phyloP scores from a whole-genome alignment of 2,888 invertebrate species.

The Himalopsyche kuldschensis region DNA sequence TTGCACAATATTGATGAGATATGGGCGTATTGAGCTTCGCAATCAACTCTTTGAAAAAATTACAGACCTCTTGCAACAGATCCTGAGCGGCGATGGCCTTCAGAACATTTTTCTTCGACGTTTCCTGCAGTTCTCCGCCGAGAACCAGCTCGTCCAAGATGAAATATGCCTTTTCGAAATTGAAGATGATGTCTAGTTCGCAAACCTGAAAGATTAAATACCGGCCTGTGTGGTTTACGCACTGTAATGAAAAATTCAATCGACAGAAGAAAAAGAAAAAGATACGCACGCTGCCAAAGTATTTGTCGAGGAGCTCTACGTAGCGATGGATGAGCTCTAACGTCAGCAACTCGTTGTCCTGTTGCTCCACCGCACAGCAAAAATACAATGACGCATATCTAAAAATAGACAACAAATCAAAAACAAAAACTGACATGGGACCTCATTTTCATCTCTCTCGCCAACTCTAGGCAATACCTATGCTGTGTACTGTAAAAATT shows the following conservation, averaged over 20 bases:
- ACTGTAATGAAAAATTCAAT: background rate
- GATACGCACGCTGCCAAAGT: conserved; percentile 96
- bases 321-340: conserved; percentile 98
- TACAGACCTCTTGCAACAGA: conserved; percentile 98
- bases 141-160: conserved; percentile 96
- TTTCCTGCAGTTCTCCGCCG: conserved; percentile 98
- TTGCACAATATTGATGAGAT: too few species aligned
- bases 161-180: conserved; percentile 99
- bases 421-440: too few species aligned
- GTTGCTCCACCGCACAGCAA: conserved; percentile 98
- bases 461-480: too few species aligned
- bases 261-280: too few species aligned
- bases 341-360: conserved; percentile 95
- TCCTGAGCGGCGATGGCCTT: conserved; percentile 99
- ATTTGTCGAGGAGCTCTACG: conserved; percentile 98
- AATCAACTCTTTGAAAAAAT: conserved; percentile 65
- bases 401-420: conserved; percentile 19
- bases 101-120: conserved; percentile 98
- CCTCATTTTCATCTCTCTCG: too few species aligned
- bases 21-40: too few species aligned
- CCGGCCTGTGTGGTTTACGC: background rate
- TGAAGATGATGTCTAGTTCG: conserved; percentile 98
- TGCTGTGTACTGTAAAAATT: too few species aligned
- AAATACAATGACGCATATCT: conserved; percentile 99
- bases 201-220: conserved; percentile 76